These are phyloP conservation scores for Paramormyrops hopkinsi DNA, from an alignment of 2,797 vertebrate genomes.

Conservation along the genomic window DNA sequence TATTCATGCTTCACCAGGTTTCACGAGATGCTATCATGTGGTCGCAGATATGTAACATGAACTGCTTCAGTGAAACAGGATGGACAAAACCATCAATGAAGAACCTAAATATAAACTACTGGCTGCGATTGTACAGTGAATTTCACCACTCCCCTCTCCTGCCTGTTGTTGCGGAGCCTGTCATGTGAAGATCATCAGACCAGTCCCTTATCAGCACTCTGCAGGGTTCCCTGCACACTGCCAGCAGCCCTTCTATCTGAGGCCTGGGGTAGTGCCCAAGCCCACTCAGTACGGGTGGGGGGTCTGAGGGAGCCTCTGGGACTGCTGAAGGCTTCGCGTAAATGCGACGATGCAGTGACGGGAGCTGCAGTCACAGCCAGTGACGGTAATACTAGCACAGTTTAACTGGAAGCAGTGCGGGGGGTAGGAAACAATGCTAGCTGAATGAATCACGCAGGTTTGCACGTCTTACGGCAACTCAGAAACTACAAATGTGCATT, in stretches of 20 bases:
- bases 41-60: not conserved
- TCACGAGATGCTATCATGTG: not conserved
- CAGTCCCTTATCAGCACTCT: not conserved
- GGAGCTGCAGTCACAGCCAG: not conserved
- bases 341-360: not conserved
- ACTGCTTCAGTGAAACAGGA: not conserved
- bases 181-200: not conserved
- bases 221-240: not conserved
- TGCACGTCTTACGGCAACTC: not conserved
- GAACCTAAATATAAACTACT: not conserved
- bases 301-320: not conserved
- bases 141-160: not conserved
- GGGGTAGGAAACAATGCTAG: not conserved
- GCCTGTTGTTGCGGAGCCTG: not conserved
- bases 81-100: not conserved
- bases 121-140: not conserved
- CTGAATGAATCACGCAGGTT: not conserved
- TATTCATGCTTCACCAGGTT: not conserved
- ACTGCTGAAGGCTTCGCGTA: not conserved
- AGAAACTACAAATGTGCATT: not conserved
- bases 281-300: not conserved
- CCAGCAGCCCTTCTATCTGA: not conserved
- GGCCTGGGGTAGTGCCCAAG: not conserved
- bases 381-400: not conserved
- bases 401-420: not conserved